phyloP scores from a whole-genome alignment of 2,797 vertebrate species.

The Tadarida brasiliensis region DNA sequence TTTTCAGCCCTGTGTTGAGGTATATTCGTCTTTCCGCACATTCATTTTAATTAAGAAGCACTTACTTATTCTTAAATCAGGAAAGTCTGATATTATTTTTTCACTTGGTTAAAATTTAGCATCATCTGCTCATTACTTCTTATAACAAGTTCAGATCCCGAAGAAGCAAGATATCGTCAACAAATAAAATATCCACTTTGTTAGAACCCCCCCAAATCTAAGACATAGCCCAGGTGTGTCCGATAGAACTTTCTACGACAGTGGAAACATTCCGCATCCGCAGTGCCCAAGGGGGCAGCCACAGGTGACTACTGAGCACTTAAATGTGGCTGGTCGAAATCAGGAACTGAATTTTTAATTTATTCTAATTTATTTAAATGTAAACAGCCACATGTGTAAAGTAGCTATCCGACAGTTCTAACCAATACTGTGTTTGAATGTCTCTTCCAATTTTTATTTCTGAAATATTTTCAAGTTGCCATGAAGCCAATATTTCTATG shows the following conservation, averaged over 20 bases:
- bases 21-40: not conserved
- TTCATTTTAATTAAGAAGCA: slow-evolving; percentile 1
- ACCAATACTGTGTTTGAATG: not conserved
- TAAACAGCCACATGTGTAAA: not conserved
- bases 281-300: not conserved
- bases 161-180: not conserved
- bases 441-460: not conserved
- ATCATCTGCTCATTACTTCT: slow-evolving; percentile 21
- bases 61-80: not conserved
- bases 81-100: not conserved
- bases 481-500: not conserved
- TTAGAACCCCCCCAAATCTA: too few relatives aligned
- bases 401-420: not conserved
- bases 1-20: not conserved
- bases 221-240: not conserved
- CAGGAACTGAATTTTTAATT: not conserved
- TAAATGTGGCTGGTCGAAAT: not conserved
- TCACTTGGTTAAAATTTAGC: slow-evolving; percentile 16
- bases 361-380: not conserved
- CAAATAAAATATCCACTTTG: not conserved
- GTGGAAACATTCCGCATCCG: not conserved
- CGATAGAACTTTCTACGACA: not conserved
- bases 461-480: slow-evolving; percentile 27
- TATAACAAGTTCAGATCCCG: not conserved
- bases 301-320: not conserved